phyloP scores from a whole-genome alignment of 2,113 vertebrate species.

The Lota lota region DNA sequence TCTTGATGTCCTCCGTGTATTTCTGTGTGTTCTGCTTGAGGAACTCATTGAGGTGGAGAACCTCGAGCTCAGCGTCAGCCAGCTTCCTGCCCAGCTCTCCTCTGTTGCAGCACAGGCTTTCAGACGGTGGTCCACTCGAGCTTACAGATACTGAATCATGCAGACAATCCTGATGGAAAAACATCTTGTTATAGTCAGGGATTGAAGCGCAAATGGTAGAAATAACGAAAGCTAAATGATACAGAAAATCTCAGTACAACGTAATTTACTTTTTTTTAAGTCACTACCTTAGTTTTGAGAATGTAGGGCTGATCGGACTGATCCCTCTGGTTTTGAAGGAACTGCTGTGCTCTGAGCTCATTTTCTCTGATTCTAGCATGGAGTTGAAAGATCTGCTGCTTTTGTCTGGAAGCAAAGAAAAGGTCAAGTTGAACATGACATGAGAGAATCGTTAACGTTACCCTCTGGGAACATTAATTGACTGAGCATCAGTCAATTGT shows the following conservation, averaged over 20 bases:
- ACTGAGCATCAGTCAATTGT: too few relatives aligned
- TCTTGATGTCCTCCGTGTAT: slow-evolving; percentile 87
- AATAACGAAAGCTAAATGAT: too few relatives aligned
- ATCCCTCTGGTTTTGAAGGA: slow-evolving; percentile 79
- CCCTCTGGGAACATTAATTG: too few relatives aligned
- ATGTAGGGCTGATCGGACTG: slow-evolving; percentile 76
- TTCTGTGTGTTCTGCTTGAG: slow-evolving; percentile 83
- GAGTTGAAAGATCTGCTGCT: slow-evolving; percentile 88
- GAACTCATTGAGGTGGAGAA: slow-evolving; percentile 81
- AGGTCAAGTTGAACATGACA: too few relatives aligned
- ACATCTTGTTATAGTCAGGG: too few relatives aligned
- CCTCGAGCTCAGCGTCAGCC: slow-evolving; percentile 79
- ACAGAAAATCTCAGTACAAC: too few relatives aligned
- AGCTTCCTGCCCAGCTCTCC: slow-evolving; percentile 84
- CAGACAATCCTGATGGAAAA: slow-evolving; percentile 45
- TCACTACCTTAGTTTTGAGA: slow-evolving; percentile 77
- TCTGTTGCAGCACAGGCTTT: slow-evolving; percentile 63
- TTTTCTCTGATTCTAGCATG: slow-evolving; percentile 91
- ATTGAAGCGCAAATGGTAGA: too few relatives aligned
- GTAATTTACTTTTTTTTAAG: too few relatives aligned
- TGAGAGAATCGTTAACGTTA: too few relatives aligned
- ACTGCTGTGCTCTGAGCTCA: slow-evolving; percentile 84
- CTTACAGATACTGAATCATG: slow-evolving; percentile 15
- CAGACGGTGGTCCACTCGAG: neutral
- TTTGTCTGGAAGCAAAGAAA: slow-evolving; percentile 80